Evolutionary conservation across 2,113 vertebrate species (phyloP).

Genomic region (Rallus limicola): DNA sequence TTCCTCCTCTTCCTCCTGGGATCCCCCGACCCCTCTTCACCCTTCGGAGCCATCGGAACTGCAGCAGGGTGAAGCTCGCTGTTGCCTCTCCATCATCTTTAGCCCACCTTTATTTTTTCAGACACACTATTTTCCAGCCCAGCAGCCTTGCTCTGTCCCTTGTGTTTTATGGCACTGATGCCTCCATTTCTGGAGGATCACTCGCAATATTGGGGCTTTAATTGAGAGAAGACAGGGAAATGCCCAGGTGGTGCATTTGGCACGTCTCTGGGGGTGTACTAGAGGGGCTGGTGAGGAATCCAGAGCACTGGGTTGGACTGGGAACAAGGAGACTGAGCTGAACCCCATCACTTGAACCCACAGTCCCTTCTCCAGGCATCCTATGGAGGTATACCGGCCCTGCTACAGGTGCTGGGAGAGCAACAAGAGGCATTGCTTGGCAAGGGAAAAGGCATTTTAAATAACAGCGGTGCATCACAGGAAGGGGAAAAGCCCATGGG

Average conservation of each 20-base stretch:
- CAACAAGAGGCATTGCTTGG: neutral
- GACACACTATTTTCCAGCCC: conserved; percentile 56
- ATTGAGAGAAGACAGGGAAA: neutral
- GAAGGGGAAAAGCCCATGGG: conserved; percentile 64
- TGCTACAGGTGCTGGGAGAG: neutral
- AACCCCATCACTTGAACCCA: neutral
- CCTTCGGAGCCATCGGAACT: neutral
- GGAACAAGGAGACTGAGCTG: neutral
- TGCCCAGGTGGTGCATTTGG: neutral
- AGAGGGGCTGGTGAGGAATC: neutral
- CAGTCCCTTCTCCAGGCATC: neutral
- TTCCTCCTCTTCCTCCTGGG: neutral
- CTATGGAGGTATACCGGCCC: neutral
- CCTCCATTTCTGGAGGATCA: conserved; percentile 55
- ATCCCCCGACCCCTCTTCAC: neutral
- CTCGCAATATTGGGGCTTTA: neutral
- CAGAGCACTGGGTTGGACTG: neutral
- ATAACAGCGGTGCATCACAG: conserved; percentile 61
- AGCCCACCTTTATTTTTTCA: conserved; percentile 8
- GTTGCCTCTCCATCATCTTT: conserved; percentile 26
- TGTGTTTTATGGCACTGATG: conserved; percentile 49
- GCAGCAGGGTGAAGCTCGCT: neutral
- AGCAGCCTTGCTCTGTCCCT: conserved; percentile 60
- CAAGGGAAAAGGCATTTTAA: conserved; percentile 69
- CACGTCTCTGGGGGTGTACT: accelerated